Conservation (phyloP, 2,888 invertebrate species). For the Serripes groenlandicus region DNA sequence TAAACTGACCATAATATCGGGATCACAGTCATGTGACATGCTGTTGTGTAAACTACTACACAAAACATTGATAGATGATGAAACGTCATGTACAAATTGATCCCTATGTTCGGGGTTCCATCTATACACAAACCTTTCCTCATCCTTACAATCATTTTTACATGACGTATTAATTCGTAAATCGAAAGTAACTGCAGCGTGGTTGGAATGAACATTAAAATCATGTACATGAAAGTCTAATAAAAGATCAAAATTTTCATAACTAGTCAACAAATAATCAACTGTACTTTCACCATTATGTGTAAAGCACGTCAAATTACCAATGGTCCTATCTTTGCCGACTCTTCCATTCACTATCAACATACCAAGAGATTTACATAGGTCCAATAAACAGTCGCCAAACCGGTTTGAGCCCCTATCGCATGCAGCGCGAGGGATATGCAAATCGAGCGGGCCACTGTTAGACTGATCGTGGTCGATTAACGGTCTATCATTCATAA, state of each 20-base stretch:
- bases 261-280: background rate
- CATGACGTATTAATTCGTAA: no score
- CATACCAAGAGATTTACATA: slow-evolving; percentile 14
- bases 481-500: background rate
- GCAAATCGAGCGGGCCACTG: no score
- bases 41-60: no score
- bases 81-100: no score
- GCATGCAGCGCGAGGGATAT: background rate
- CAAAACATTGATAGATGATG: no score
- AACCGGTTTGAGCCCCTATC: slow-evolving; percentile 17
- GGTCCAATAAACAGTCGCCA: slow-evolving; percentile 19
- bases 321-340: background rate
- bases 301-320: background rate
- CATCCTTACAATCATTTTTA: no score
- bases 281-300: background rate
- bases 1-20: no score
- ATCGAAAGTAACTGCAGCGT: background rate
- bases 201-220: background rate
- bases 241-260: background rate
- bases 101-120: no score
- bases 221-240: background rate
- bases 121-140: no score
- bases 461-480: background rate
- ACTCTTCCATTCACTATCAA: slow-evolving; percentile 3
- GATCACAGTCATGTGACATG: no score